Percentiles rank a stretch among this genome's conserved stretches.
phyloP scores from a whole-genome alignment of 2,888 invertebrate species.

The Ernsta delagoae region DNA sequence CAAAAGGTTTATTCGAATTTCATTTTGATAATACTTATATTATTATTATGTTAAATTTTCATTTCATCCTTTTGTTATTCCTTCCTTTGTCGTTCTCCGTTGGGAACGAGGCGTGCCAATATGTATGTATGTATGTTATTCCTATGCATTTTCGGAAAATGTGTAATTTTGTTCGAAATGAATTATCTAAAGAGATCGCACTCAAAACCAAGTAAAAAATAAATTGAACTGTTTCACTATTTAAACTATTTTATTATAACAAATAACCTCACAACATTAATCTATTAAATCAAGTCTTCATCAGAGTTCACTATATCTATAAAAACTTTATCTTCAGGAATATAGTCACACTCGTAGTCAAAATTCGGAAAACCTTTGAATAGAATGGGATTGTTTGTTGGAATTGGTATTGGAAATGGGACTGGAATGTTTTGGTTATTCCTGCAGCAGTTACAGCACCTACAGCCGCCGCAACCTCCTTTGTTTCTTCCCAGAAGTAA shows the following conservation, averaged over 20 bases:
- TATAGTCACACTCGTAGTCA: constrained; percentile 29
- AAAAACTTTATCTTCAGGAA: constrained; percentile 10
- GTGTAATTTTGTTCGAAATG: too few species aligned
- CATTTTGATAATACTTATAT: too few species aligned
- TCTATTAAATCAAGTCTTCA: neutral
- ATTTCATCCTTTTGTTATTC: too few species aligned
- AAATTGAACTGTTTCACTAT: too few species aligned
- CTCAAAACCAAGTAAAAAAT: too few species aligned
- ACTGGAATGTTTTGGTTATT: constrained; percentile 53
- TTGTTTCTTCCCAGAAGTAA: constrained; percentile 56
- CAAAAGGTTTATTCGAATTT: too few species aligned
- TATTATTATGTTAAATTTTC: too few species aligned
- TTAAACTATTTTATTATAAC: neutral
- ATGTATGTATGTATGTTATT: too few species aligned
- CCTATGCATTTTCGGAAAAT: too few species aligned
- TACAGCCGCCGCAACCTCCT: constrained; percentile 47
- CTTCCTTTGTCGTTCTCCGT: too few species aligned
- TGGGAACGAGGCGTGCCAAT: too few species aligned
- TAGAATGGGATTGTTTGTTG: constrained; percentile 60
- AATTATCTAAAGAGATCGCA: too few species aligned
- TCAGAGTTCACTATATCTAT: constrained; percentile 1
- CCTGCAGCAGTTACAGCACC: constrained; percentile 50
- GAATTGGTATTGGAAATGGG: constrained; percentile 64
- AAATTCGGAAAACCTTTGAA: constrained; percentile 38
- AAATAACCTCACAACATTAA: neutral